Conservation (phyloP, 2,113 vertebrate genomes). For the Eulemur rufifrons region DNA sequence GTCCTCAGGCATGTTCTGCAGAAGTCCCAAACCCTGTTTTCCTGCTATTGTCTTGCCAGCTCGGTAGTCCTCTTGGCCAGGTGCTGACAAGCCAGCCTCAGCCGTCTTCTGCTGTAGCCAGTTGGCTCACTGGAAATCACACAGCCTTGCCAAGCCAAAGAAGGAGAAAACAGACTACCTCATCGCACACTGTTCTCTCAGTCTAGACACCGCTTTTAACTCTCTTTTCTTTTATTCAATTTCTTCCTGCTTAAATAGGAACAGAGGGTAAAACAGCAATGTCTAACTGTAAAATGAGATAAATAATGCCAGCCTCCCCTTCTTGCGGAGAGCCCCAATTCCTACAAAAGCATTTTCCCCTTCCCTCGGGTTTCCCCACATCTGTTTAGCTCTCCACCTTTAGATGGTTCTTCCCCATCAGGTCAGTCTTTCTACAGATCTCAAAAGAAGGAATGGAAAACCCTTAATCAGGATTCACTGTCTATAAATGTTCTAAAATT, state of each 20-base stretch:
- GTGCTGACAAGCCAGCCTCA: too few species aligned
- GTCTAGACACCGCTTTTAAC: not conserved
- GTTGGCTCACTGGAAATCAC: not conserved
- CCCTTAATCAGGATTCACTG: not conserved
- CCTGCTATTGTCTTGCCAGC: not conserved
- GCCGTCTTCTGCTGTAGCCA: not conserved
- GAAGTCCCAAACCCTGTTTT: not conserved
- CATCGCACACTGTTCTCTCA: not conserved
- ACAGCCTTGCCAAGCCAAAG: not conserved
- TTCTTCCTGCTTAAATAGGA: not conserved
- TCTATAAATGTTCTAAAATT: not conserved
- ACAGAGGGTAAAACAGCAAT: not conserved
- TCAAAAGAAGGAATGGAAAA: not conserved
- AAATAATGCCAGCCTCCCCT: not conserved
- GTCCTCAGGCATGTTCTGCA: not conserved
- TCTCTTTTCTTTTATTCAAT: not conserved
- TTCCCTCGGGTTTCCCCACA: not conserved
- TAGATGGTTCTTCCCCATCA: not conserved
- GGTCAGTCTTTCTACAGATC: not conserved
- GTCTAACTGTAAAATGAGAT: not conserved
- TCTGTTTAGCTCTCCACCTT: not conserved
- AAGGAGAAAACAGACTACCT: not conserved
- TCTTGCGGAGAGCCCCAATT: not conserved
- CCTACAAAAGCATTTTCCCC: rapidly evolving
- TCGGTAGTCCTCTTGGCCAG: not conserved